A percentile compares a stretch with the other conserved stretches of the same genome.
Conservation (phyloP, 1,140 invertebrate genomes). For the Drusus annulatus region DNA sequence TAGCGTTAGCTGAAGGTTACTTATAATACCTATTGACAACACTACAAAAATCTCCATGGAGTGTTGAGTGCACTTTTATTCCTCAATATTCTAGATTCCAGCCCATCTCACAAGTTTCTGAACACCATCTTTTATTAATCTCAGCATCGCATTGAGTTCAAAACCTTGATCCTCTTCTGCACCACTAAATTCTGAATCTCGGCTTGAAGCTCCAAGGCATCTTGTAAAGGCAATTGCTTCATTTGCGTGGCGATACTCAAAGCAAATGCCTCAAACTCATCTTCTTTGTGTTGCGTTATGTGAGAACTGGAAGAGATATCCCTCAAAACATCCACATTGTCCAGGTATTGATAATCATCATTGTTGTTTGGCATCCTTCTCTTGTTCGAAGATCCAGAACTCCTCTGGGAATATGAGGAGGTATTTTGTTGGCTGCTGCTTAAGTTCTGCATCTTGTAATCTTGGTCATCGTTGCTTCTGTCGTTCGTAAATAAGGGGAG, state of each 20-base stretch:
- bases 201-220: constrained; percentile 27
- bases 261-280: constrained; percentile 22
- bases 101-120: too few species aligned
- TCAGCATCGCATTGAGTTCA: constrained; percentile 25
- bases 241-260: constrained; percentile 29
- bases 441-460: constrained; percentile 3
- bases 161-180: constrained; percentile 26
- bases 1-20: too few species aligned
- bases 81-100: too few species aligned
- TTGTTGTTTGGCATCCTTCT: constrained; percentile 6
- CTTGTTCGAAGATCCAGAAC: background rate
- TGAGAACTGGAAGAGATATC: constrained; percentile 21
- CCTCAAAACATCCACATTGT: constrained; percentile 27
- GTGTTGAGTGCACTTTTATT: too few species aligned
- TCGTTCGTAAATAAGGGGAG: background rate
- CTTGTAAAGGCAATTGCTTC: constrained; percentile 22
- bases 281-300: background rate
- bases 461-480: constrained; percentile 18
- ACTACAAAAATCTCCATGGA: too few species aligned
- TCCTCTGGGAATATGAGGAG: constrained; percentile 9
- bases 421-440: background rate
- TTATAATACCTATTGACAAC: too few species aligned
- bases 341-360: constrained; percentile 16
- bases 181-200: constrained; percentile 37
- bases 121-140: background rate